Conservation (phyloP, 2,888 invertebrate genomes). For the Drosophila bunnanda region DNA sequence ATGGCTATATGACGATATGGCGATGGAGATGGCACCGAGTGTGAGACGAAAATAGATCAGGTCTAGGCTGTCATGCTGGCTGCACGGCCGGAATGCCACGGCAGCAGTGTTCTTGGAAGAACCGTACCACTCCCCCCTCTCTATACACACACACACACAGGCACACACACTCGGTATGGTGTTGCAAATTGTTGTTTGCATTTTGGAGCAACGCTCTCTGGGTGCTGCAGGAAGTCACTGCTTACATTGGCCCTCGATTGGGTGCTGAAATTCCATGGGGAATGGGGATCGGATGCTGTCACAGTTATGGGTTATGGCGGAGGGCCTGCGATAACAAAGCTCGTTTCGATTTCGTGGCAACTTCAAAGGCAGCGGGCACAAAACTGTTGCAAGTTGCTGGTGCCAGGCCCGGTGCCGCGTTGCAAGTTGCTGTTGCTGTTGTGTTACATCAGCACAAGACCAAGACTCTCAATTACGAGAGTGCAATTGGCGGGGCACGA, state of each 20-base stretch:
- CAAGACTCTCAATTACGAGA: slow-evolving; percentile 73
- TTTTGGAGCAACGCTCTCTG: slow-evolving; percentile 32
- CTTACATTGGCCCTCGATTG: slow-evolving; percentile 60
- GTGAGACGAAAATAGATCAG: slow-evolving; percentile 78
- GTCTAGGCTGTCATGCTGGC: slow-evolving; percentile 81
- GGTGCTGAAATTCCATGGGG: slow-evolving; percentile 73
- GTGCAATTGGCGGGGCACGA: slow-evolving; percentile 65
- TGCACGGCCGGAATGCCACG: slow-evolving; percentile 76
- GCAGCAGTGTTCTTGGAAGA: slow-evolving; percentile 55
- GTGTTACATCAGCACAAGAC: slow-evolving; percentile 74
- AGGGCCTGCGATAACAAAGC: slow-evolving; percentile 62
- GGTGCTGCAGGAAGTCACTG: slow-evolving; percentile 66
- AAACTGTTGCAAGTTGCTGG: slow-evolving; percentile 44
- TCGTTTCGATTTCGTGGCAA: slow-evolving; percentile 56
- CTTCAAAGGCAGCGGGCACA: slow-evolving; percentile 57
- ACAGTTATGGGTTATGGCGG: slow-evolving; percentile 35
- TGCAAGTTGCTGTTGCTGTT: slow-evolving; percentile 50
- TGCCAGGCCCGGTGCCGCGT: slow-evolving; percentile 2
- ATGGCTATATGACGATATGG: slow-evolving; percentile 10
- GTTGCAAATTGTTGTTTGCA: slow-evolving; percentile 55
- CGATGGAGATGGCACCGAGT: slow-evolving; percentile 21
- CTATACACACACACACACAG: neutral
- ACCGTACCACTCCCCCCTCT: slow-evolving; percentile 31
- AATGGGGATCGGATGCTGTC: slow-evolving; percentile 37
- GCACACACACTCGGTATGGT: neutral